Percentiles rank a stretch among this genome's conserved stretches.
These are phyloP conservation scores for Manduca sexta DNA, from an alignment of 1,140 invertebrate genomes.

Conservation along the genomic window DNA sequence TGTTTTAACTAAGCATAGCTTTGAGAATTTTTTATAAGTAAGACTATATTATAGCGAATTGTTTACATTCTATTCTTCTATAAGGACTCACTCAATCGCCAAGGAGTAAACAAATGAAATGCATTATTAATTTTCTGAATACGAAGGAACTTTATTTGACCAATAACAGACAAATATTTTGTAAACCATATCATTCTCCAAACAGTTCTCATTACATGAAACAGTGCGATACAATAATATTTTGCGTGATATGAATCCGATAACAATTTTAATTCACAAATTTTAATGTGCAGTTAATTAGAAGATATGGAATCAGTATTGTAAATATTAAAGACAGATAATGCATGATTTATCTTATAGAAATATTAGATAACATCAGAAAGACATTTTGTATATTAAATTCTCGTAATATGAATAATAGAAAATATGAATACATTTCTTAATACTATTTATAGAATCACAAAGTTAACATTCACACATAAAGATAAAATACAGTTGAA, in stretches of 20 bases:
- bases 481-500: conserved; percentile 8
- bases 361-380: conserved; percentile 54
- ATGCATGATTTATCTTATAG: conserved; percentile 34
- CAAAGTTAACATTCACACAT: conserved; percentile 49
- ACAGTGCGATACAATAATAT: conserved; percentile 44
- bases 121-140: conserved; percentile 23
- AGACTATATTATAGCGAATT: no score
- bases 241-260: conserved; percentile 50
- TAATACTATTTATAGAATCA: conserved; percentile 60
- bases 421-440: conserved; percentile 70
- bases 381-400: conserved; percentile 56
- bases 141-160: conserved; percentile 70
- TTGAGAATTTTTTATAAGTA: no score
- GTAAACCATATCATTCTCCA: conserved; percentile 19
- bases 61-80: no score
- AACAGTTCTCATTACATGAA: conserved; percentile 38
- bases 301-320: conserved; percentile 41
- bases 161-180: conserved; percentile 55
- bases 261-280: conserved; percentile 25
- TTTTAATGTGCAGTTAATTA: conserved; percentile 39
- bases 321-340: conserved; percentile 47
- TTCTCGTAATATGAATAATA: conserved; percentile 62
- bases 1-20: no score
- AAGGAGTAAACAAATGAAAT: background rate
- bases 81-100: no score